These are phyloP conservation scores for Rynchops niger DNA, from an alignment of 2,113 vertebrate species.

Conservation along the genomic window DNA sequence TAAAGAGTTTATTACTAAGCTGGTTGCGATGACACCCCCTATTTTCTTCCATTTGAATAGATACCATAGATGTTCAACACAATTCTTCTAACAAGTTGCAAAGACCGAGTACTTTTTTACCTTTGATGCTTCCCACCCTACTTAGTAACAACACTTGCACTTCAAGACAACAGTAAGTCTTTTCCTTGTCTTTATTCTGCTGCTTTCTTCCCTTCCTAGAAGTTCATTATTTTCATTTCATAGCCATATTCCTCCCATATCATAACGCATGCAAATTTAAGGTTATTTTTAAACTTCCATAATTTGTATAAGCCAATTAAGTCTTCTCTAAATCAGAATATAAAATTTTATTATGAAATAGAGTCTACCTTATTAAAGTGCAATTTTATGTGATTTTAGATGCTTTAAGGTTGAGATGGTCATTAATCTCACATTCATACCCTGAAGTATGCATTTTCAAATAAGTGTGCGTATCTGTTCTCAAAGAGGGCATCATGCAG, in stretches of 20 bases:
- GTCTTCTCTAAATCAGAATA: background rate
- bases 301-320: background rate
- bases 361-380: background rate
- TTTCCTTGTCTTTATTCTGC: background rate
- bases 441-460: background rate
- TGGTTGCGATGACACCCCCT: background rate
- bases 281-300: background rate
- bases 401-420: background rate
- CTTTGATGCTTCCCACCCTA: background rate
- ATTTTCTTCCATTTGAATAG: background rate
- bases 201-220: background rate
- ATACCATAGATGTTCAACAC: background rate
- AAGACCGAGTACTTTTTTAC: background rate
- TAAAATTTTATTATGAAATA: background rate
- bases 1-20: background rate
- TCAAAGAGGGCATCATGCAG: background rate
- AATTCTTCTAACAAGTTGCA: background rate
- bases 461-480: background rate
- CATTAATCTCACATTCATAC: background rate
- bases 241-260: background rate
- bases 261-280: background rate
- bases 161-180: background rate
- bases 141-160: background rate
- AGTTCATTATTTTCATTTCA: background rate
- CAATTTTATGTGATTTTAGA: background rate